These are phyloP conservation scores for Melanostoma mellinum DNA, from an alignment of 2,888 invertebrate genomes.

Conservation along the genomic window DNA sequence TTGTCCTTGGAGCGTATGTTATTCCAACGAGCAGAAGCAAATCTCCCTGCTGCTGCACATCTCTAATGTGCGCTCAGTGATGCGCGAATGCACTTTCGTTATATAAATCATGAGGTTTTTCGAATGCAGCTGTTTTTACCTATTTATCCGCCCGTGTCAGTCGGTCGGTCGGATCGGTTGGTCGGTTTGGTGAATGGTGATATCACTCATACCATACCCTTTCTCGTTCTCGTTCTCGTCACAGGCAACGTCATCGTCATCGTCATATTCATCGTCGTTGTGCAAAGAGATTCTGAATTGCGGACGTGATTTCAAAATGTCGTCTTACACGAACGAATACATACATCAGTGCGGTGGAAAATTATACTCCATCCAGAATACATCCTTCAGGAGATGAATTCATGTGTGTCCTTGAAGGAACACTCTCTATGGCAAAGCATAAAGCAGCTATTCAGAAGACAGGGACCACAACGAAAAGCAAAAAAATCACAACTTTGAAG, in stretches of 20 bases:
- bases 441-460: background rate
- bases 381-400: slow-evolving; percentile 56
- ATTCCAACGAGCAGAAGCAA: slow-evolving; percentile 21
- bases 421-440: slow-evolving; percentile 1
- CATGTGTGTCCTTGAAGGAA: slow-evolving; percentile 51
- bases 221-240: no score
- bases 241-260: no score
- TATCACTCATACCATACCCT: no score
- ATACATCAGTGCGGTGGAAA: background rate
- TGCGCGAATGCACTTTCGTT: slow-evolving; percentile 72
- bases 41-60: slow-evolving; percentile 28
- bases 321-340: slow-evolving; percentile 52
- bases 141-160: slow-evolving; percentile 51
- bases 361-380: slow-evolving; percentile 13
- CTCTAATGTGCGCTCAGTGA: slow-evolving; percentile 65
- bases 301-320: slow-evolving; percentile 64
- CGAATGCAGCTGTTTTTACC: slow-evolving; percentile 65
- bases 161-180: slow-evolving; percentile 18
- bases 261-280: slow-evolving; percentile 25
- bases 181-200: background rate
- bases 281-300: slow-evolving; percentile 47
- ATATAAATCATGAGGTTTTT: slow-evolving; percentile 68
- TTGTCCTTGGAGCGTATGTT: slow-evolving; percentile 54
- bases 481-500: slow-evolving; percentile 40
- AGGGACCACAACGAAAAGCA: background rate